Conservation (phyloP, 2,888 invertebrate species). For the Syrista parreyssii region DNA sequence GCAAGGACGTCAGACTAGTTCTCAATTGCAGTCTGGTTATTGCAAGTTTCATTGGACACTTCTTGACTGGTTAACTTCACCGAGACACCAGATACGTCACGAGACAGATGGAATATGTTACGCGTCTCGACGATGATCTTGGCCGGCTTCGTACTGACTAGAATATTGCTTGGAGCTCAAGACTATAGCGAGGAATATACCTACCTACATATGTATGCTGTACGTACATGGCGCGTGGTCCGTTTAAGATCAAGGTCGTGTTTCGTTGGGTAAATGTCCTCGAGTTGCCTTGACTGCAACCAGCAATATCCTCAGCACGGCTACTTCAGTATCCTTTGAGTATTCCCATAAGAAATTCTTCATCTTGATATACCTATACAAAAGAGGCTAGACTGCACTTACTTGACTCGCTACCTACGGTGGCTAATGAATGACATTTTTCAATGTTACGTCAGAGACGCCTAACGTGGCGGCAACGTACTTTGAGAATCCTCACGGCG, state of each 20-base stretch:
- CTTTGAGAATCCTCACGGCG: neutral
- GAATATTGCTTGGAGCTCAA: neutral
- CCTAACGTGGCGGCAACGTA: neutral
- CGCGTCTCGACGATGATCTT: neutral
- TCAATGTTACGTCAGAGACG: neutral
- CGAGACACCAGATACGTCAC: neutral
- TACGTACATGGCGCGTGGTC: slow-evolving; percentile 34
- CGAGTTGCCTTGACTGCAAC: slow-evolving; percentile 39
- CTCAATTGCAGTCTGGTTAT: neutral
- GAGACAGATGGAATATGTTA: neutral
- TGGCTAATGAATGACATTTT: neutral
- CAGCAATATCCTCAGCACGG: neutral
- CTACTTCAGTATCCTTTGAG: neutral
- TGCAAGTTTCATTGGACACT: neutral
- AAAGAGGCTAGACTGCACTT: neutral
- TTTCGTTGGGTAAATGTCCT: slow-evolving; percentile 55
- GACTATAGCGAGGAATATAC: neutral
- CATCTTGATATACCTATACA: neutral
- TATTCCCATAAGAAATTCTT: neutral
- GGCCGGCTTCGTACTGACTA: neutral
- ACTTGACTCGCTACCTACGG: neutral
- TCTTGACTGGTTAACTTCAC: neutral
- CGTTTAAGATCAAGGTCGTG: slow-evolving; percentile 55
- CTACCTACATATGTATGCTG: neutral
- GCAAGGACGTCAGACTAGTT: neutral